phyloP scores from a whole-genome alignment of 2,888 invertebrate genomes.

The Pasiphila rectangulata region DNA sequence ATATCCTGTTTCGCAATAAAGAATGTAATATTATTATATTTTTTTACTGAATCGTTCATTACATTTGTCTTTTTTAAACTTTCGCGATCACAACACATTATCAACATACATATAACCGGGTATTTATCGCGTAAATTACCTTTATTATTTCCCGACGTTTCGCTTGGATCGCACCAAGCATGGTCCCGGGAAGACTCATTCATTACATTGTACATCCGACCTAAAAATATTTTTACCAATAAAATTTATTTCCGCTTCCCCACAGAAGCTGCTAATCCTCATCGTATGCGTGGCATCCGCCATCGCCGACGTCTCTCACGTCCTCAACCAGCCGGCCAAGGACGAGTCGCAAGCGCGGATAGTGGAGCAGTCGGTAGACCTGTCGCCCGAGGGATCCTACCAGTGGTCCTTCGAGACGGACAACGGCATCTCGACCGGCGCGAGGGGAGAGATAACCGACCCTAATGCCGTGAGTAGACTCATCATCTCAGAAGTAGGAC shows the following conservation, averaged over 20 bases:
- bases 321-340: slow-evolving; percentile 33
- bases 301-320: slow-evolving; percentile 63
- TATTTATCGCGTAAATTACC: too few relatives aligned
- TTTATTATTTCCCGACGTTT: too few relatives aligned
- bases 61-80: too few relatives aligned
- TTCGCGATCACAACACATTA: too few relatives aligned
- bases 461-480: slow-evolving; percentile 54
- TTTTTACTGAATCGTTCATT: too few relatives aligned
- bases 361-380: slow-evolving; percentile 53
- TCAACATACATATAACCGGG: too few relatives aligned
- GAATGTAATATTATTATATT: too few relatives aligned
- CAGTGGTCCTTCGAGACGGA: slow-evolving; percentile 77
- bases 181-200: too few relatives aligned
- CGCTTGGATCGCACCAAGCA: too few relatives aligned
- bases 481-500: too few relatives aligned
- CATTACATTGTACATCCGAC: not conserved
- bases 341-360: slow-evolving; percentile 44
- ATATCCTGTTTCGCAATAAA: too few relatives aligned
- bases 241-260: not conserved
- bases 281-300: slow-evolving; percentile 41
- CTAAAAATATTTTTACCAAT: too few relatives aligned
- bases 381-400: slow-evolving; percentile 73
- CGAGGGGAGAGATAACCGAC: slow-evolving; percentile 74
- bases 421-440: slow-evolving; percentile 80
- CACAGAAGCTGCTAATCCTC: slow-evolving; percentile 49